Percentiles rank a stretch among this genome's conserved stretches.
phyloP scores from a whole-genome alignment of 2,797 vertebrate genomes.

The Poecilia velifera region DNA sequence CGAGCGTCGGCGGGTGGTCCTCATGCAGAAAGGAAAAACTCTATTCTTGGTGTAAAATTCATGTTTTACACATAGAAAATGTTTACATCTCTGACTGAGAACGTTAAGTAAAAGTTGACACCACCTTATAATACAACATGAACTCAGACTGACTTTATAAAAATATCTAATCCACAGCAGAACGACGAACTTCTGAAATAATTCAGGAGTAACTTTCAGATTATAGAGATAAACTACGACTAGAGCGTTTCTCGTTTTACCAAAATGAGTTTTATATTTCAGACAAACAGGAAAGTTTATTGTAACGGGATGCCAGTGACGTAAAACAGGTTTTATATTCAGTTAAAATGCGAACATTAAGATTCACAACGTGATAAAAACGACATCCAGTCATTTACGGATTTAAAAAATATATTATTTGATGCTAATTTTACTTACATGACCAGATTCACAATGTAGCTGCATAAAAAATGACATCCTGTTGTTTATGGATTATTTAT shows the following conservation, averaged over 20 bases:
- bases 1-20: conserved; percentile 39
- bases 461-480: no score
- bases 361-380: background rate
- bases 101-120: background rate
- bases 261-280: no score
- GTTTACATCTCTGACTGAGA: background rate
- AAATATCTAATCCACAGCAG: background rate
- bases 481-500: no score
- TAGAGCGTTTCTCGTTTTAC: no score
- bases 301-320: background rate
- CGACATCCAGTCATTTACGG: background rate
- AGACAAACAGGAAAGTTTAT: background rate
- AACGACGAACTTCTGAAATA: background rate
- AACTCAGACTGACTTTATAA: background rate
- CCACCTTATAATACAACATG: background rate
- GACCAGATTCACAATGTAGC: no score
- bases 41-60: no score
- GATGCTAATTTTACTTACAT: no score
- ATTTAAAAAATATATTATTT: background rate
- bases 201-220: no score
- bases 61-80: background rate
- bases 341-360: no score
- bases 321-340: background rate
- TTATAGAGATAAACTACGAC: no score
- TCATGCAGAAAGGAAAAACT: background rate